A percentile compares a stretch with the other conserved stretches of the same genome.
phyloP scores from a whole-genome alignment of 2,113 vertebrate genomes.

The western clawed frog (Xenopus tropicalis) region UCB_Xtro_10.0 CM004445.2:110790501-110791000 shows the following conservation, averaged over 20 bases:
- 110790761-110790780: no score
- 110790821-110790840: no score
- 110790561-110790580: constrained; percentile 24
- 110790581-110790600: constrained; percentile 10
- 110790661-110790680: no score
- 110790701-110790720: no score
- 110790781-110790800: no score
- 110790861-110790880: no score
- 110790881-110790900: no score
- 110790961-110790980: constrained; percentile 25
- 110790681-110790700: no score
- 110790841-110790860: no score
- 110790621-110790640: constrained; percentile 10
- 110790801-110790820: no score
- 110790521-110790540: constrained; percentile 19
- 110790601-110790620: constrained; percentile 27
- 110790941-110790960: constrained; percentile 29
- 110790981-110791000: constrained; percentile 35
- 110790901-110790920: neutral
- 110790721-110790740: no score
- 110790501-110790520: constrained; percentile 6
- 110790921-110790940: neutral
- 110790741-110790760: no score
- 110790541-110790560: constrained; percentile 27
- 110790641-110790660: constrained; percentile 13